These are phyloP conservation scores for Neolamprologus brichardi DNA, from an alignment of 2,113 vertebrate genomes.

Conservation along the genomic window DNA sequence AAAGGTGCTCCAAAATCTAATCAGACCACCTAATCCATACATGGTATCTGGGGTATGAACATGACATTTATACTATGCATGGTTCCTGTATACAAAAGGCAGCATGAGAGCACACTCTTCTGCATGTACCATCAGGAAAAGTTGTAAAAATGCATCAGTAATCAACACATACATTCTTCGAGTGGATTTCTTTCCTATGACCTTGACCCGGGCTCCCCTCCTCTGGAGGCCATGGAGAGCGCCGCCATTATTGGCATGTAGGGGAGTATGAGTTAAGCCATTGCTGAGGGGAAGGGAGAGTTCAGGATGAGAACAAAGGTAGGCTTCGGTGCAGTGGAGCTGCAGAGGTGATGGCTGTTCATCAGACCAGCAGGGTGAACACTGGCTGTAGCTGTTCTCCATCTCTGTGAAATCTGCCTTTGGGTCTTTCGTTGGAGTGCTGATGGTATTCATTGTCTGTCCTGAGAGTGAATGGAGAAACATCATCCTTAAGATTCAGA, in stretches of 20 bases:
- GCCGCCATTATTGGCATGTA: slow-evolving; percentile 58
- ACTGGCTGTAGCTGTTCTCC: slow-evolving; percentile 60
- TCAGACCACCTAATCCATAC: neutral
- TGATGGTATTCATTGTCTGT: slow-evolving; percentile 65
- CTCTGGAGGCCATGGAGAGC: slow-evolving; percentile 49
- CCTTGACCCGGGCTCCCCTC: slow-evolving; percentile 31
- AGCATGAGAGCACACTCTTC: neutral
- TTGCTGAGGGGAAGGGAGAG: slow-evolving; percentile 19
- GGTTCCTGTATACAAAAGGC: neutral
- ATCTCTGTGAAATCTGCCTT: slow-evolving; percentile 44
- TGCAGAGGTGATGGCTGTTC: slow-evolving; percentile 7
- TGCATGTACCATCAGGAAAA: neutral
- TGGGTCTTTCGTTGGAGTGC: neutral
- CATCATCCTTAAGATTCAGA: neutral
- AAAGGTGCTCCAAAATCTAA: neutral
- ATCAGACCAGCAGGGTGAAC: slow-evolving; percentile 51
- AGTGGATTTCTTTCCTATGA: slow-evolving; percentile 59
- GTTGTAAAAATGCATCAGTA: neutral
- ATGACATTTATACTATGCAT: neutral
- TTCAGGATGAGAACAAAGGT: neutral
- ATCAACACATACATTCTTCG: slow-evolving; percentile 68
- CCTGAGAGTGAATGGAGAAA: neutral
- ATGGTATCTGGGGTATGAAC: neutral
- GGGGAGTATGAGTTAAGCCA: slow-evolving; percentile 5
- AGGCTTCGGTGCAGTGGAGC: slow-evolving; percentile 1